A percentile compares a stretch with the other conserved stretches of the same genome.
Conservation (phyloP, 2,113 vertebrate species). For the Pimephales promelas region DNA sequence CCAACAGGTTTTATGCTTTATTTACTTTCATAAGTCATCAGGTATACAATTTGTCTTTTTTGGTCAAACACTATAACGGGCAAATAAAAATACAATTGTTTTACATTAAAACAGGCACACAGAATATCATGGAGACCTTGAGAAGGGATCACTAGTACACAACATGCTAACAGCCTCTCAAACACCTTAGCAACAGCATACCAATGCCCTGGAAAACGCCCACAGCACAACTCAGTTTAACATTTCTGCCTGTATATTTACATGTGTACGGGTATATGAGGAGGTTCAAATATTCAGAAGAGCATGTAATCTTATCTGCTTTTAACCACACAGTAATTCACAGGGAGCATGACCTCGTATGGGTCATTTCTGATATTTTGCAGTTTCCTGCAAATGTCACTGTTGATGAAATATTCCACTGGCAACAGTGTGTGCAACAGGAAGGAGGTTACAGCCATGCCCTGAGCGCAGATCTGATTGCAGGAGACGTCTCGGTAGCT, state of each 20-base stretch:
- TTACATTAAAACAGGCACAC: background rate
- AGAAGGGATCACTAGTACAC: background rate
- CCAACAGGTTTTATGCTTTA: background rate
- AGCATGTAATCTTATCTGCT: background rate
- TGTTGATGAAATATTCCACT: slow-evolving; percentile 1
- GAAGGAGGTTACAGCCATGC: slow-evolving; percentile 7
- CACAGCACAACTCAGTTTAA: background rate
- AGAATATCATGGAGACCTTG: background rate
- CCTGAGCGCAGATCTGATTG: background rate
- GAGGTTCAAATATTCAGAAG: background rate
- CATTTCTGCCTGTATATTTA: background rate
- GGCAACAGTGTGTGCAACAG: slow-evolving; percentile 8
- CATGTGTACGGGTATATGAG: background rate
- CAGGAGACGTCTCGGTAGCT: slow-evolving; percentile 4
- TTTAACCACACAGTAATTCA: slow-evolving; percentile 7
- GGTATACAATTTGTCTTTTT: background rate
- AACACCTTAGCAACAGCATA: slow-evolving; percentile 1
- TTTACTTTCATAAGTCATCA: background rate
- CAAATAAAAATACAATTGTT: background rate
- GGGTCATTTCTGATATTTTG: background rate
- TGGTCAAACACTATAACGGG: background rate
- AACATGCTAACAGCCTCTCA: background rate
- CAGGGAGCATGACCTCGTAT: background rate
- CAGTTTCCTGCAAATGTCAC: background rate
- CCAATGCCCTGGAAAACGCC: background rate